Percentiles rank a stretch among this genome's conserved stretches.
These are phyloP conservation scores for Acanthis flammea DNA, from an alignment of 2,797 vertebrate genomes.

Conservation along the genomic window DNA sequence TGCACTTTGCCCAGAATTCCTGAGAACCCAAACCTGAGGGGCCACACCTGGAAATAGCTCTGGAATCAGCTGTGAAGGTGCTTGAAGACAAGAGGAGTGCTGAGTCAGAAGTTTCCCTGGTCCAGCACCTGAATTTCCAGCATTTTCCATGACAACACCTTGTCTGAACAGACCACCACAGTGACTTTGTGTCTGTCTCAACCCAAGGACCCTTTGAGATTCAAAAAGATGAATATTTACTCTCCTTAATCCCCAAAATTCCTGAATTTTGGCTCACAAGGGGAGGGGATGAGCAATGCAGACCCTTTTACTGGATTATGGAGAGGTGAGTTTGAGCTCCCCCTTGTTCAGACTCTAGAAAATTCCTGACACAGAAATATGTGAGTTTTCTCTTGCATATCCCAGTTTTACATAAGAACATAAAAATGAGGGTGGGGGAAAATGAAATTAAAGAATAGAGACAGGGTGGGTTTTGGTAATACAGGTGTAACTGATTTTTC, in stretches of 20 bases:
- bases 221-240: neutral
- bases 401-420: neutral
- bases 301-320: neutral
- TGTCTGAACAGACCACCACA: neutral
- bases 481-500: neutral
- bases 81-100: neutral
- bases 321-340: neutral
- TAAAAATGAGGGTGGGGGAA: accelerated
- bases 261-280: neutral
- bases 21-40: neutral
- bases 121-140: neutral
- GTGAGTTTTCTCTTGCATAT: neutral
- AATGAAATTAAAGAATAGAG: neutral
- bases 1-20: neutral
- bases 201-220: neutral
- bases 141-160: neutral
- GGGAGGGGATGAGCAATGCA: neutral
- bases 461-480: neutral
- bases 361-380: accelerated
- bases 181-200: accelerated
- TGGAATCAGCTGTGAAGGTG: neutral
- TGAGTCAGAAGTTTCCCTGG: neutral
- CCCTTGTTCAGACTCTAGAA: neutral
- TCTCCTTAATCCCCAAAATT: neutral
- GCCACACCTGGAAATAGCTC: neutral